Base-by-base conservation (phyloP, 2,888 invertebrate species). In the Oligia fasciuncula region DNA sequence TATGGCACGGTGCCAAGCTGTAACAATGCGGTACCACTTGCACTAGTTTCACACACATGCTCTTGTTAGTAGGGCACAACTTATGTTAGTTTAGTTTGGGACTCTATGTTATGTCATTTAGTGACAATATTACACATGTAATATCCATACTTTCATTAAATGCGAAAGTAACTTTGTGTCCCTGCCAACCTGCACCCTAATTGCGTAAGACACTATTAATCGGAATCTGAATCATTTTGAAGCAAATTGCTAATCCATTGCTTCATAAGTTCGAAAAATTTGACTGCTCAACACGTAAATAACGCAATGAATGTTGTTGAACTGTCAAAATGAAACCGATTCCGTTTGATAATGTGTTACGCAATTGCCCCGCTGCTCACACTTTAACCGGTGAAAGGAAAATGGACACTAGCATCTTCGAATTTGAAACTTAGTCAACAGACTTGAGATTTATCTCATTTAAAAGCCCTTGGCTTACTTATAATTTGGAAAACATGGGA, bases 1-100 rank as follows among this genome's bases (percentile, higher is more conserved):
- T 66, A 76, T 85, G 85, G 85, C 85, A 46, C 9, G 2, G 0
- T 40, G 84, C 85, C 87, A 85, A 83, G 66, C 49, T 63, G 57
- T 57, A 35, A 62, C 83, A 62, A 79, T n/a, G 19, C 71, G n/a
- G 17, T 29, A 76, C 40, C 35, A 83, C 66, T 62, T 57, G 75
- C 60, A 62, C 77, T 62, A 76, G 79, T 76, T 60, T 77, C 57
- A 17, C 82, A 81, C 83, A 82, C 23, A 85, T 75, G 77, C 65
- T 67, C 71, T 54, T 72, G 77, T 43, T 66, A 63, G 54, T 81
- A 40, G 43, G 14, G 51, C 23, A 35, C n/a, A 79, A 66, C 79
- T 63, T 57, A 49, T 43, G 79, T 49, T 40, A 66, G 68, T 54
- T 13, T 49, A 51, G 62, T 43, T 68, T 29, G 2, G 23, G 17